These are phyloP conservation scores for Orycteropus afer DNA, from an alignment of 2,113 vertebrate genomes.

Conservation along the genomic window DNA sequence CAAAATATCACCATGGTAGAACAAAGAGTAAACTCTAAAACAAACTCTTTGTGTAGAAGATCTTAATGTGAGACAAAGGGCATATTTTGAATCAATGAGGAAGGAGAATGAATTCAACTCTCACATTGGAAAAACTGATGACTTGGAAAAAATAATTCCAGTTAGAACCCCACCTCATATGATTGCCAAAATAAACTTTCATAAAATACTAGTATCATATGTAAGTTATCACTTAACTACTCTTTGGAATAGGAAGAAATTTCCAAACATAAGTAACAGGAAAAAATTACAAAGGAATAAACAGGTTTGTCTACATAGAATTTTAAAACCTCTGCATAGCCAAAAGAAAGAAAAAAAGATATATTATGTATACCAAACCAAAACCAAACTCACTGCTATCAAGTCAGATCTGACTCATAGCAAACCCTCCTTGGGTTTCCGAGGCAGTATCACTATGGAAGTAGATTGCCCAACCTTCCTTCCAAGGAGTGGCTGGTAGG, in stretches of 20 bases:
- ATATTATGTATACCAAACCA: not conserved
- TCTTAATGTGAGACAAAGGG: not conserved
- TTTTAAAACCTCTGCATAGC: not conserved
- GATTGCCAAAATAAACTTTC: slow-evolving; percentile 1
- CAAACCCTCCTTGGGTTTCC: too few relatives aligned
- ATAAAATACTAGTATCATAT: slow-evolving; percentile 12
- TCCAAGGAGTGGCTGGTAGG: too few relatives aligned
- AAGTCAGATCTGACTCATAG: too few relatives aligned
- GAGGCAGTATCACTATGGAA: too few relatives aligned
- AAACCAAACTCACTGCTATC: too few relatives aligned
- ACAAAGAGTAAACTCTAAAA: slow-evolving; percentile 22
- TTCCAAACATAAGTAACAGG: slow-evolving; percentile 31
- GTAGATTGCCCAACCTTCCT: too few relatives aligned
- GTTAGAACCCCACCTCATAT: not conserved
- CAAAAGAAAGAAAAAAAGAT: not conserved
- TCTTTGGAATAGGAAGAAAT: slow-evolving; percentile 26
- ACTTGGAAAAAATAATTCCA: slow-evolving; percentile 1
- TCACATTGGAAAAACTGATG: not conserved
- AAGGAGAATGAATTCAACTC: not conserved
- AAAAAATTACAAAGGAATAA: slow-evolving; percentile 28
- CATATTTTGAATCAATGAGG: not conserved
- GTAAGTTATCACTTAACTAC: not conserved
- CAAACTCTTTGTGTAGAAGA: not conserved
- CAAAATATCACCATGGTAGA: not conserved
- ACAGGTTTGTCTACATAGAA: not conserved